Conservation (phyloP, 2,113 vertebrate genomes). For the Forbesichthys agassizii region DNA sequence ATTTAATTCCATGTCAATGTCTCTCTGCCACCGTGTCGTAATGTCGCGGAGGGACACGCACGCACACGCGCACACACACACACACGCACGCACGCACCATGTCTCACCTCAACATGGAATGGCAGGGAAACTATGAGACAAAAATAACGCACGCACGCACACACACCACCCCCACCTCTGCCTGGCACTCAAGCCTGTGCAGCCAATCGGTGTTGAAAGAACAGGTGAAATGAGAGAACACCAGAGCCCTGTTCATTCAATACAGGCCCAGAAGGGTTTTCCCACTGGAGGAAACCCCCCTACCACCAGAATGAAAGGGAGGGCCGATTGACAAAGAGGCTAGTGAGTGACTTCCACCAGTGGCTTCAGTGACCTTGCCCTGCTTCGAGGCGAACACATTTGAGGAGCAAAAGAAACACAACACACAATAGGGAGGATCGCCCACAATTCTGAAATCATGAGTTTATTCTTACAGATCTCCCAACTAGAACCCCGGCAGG, state of each 20-base stretch:
- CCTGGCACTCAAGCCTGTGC: not conserved
- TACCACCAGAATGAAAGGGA: not conserved
- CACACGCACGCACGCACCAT: not conserved
- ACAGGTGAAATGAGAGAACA: not conserved
- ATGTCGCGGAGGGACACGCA: not conserved
- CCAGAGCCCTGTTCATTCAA: not conserved
- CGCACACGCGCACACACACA: constrained; percentile 40
- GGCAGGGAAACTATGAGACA: constrained; percentile 1
- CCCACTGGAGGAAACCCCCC: not conserved
- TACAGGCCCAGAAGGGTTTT: not conserved
- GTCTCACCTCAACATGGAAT: not conserved
- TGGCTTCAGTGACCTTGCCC: not conserved
- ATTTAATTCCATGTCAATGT: too few relatives aligned
- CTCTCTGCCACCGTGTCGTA: too few relatives aligned
- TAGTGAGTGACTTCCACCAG: not conserved
- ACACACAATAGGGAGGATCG: too few relatives aligned
- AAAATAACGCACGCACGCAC: constrained; percentile 6
- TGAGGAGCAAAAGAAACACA: not conserved
- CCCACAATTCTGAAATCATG: too few relatives aligned
- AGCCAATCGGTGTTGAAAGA: not conserved
- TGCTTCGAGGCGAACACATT: not conserved
- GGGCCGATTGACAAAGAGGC: not conserved
- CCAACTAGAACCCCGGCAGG: too few relatives aligned
- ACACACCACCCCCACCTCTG: not conserved
- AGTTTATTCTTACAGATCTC: too few relatives aligned